A percentile compares a stretch with the other conserved stretches of the same genome.
Evolutionary conservation across 2,888 invertebrate genomes (phyloP).

Genomic region (Phrixothrix hirtus): DNA sequence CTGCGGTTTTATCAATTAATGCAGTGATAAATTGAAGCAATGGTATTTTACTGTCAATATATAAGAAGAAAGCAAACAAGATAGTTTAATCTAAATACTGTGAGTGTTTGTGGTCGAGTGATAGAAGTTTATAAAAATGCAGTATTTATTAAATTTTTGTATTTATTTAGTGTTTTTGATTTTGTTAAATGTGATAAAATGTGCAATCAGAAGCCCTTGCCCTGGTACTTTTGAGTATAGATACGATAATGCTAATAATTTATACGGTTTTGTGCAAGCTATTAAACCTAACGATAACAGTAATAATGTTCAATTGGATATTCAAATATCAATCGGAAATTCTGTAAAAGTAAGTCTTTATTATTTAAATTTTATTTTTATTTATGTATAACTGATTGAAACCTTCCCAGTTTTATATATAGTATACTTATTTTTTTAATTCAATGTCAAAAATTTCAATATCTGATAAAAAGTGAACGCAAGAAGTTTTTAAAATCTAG

Average conservation of each 20-base stretch:
- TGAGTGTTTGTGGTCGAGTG: too few relatives aligned
- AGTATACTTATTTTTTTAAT: too few relatives aligned
- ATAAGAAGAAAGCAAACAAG: not conserved
- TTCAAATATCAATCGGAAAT: constrained; percentile 51
- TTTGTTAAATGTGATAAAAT: not conserved
- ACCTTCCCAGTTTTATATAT: too few relatives aligned
- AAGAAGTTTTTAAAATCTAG: too few relatives aligned
- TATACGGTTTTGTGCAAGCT: constrained; percentile 55
- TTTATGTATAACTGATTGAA: too few relatives aligned
- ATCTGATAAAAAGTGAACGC: too few relatives aligned
- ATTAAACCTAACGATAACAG: constrained; percentile 42
- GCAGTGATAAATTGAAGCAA: not conserved
- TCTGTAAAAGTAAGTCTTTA: constrained; percentile 42
- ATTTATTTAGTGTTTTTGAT: constrained; percentile 1
- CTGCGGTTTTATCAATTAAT: not conserved
- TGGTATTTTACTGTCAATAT: not conserved
- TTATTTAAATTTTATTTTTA: too few relatives aligned
- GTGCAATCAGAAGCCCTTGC: constrained; percentile 45
- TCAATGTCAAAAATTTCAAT: too few relatives aligned
- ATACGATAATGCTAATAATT: constrained; percentile 51
- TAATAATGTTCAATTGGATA: constrained; percentile 41
- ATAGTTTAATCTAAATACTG: not conserved
- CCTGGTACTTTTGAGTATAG: constrained; percentile 53
- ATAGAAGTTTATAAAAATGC: constrained; percentile 6
- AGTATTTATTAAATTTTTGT: constrained; percentile 2